Evolutionary conservation across 2,888 invertebrate species (phyloP), one percentile per base, ranked within the genome.

Genomic region (Dexiosoma caninum): DNA sequence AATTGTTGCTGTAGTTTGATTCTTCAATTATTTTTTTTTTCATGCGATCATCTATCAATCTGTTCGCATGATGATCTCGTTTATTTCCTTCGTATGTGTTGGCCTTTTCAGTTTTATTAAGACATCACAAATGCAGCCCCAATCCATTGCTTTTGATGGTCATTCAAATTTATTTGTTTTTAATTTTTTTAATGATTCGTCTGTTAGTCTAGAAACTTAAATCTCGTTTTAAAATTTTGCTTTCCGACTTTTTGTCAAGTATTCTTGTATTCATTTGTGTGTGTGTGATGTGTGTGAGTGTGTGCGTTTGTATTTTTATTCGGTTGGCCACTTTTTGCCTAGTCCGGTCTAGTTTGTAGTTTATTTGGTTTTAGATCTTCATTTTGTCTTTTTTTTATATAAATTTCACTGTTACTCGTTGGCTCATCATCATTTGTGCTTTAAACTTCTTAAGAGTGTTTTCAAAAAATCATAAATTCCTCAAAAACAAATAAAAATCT

Each of bases 381-480:
- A 51, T 49, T 57, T 49, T 23, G 9, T 49, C 57, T 49, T 64
- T 32, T n/a, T 69, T 70, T 64, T 51, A 84, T 88, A 88, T 89
- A 89, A 90, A 89, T 88, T 89, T 86, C 86, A 86, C 85, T 85
- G 87, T 87, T 85, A 84, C 86, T 86, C 85, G 83, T 85, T 84
- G 85, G 85, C 86, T 86, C 86, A 89, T 87, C 88, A 89, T 88
- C 89, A 89, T 88, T 90, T 89, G 89, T 88, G 88, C 86, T 90
- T 88, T 86, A 87, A 88, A 88, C 89, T 88, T 86, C 87, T 86
- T 85, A 85, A 86, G 87, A 86, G 86, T 85, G 72, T 67, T 71
- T 71, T 62, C 42, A 23, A 42, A 49, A 21, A 51, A 27, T 27
- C 27, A 3, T 6, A 27, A 27, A 27, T 27, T 27, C 6, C 3